phyloP scores from a whole-genome alignment of 2,888 invertebrate genomes.

The Neocrepidodera transversa region DNA sequence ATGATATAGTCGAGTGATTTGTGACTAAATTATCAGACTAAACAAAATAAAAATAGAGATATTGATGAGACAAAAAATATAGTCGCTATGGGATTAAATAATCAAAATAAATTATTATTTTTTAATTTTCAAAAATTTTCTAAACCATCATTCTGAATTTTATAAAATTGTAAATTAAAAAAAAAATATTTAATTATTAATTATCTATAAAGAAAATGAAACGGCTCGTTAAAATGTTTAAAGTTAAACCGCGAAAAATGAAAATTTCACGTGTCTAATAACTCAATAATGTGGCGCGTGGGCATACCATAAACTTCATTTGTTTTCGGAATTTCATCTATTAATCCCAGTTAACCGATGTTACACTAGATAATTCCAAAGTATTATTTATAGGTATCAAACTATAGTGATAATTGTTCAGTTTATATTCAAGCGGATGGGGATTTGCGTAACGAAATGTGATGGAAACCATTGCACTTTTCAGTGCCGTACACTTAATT shows the following conservation, averaged over 20 bases:
- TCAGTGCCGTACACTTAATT: background rate
- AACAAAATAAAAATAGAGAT: too few species aligned
- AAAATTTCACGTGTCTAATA: constrained; percentile 1
- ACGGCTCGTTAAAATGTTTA: too few species aligned
- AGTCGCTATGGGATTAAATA: too few species aligned
- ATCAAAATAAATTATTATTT: too few species aligned
- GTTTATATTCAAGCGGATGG: constrained; percentile 10
- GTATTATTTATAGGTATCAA: constrained; percentile 20
- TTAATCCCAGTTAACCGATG: constrained; percentile 18
- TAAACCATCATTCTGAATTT: too few species aligned
- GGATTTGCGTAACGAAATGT: constrained; percentile 11
- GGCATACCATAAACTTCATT: constrained; percentile 11
- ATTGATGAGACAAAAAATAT: too few species aligned
- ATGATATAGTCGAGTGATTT: too few species aligned
- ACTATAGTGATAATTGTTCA: constrained; percentile 14
- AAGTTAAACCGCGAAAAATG: background rate
- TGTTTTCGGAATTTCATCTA: constrained; percentile 23
- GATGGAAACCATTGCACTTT: constrained; percentile 10
- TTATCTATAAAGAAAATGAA: too few species aligned
- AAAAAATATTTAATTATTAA: too few species aligned
- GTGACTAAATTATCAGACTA: too few species aligned
- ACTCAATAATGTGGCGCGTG: constrained; percentile 4
- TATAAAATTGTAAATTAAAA: too few species aligned
- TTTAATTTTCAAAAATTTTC: too few species aligned
- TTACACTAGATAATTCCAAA: constrained; percentile 9